Percentiles rank a stretch among this genome's conserved stretches.
These are phyloP conservation scores for Cygnus buccinator DNA, from an alignment of 2,113 vertebrate species.

Conservation along the genomic window DNA sequence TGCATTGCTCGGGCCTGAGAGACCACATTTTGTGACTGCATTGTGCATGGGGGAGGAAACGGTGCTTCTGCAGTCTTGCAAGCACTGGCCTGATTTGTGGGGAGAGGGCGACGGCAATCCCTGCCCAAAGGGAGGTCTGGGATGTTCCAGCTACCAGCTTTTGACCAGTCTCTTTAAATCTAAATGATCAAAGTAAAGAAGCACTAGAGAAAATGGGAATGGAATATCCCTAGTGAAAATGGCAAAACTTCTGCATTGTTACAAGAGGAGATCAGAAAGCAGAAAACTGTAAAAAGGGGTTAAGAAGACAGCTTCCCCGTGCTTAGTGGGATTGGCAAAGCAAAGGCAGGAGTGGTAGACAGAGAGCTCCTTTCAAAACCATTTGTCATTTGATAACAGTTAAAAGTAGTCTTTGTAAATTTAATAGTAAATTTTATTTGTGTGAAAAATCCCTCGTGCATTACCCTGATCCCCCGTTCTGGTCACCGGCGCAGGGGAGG, in stretches of 20 bases:
- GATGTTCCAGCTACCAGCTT: not conserved
- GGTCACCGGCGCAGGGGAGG: not conserved
- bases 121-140: not conserved
- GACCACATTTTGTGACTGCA: not conserved
- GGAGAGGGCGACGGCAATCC: not conserved
- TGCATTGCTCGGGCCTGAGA: not conserved
- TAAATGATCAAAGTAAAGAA: not conserved
- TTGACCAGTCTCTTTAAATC: not conserved
- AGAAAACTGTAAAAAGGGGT: not conserved
- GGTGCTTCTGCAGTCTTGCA: not conserved
- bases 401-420: slow-evolving; percentile 22
- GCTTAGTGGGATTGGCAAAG: not conserved
- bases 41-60: not conserved
- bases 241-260: not conserved
- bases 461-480: not conserved
- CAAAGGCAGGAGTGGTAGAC: not conserved
- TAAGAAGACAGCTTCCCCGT: not conserved
- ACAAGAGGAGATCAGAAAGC: not conserved
- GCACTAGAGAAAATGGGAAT: not conserved
- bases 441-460: not conserved
- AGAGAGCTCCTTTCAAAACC: not conserved
- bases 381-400: not conserved
- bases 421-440: not conserved
- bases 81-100: not conserved
- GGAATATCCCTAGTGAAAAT: not conserved